Evolutionary conservation across 37 sponge, comb jelly and placozoan species (phyloP), one percentile per base, ranked within the genome.

Genomic region (Aphrocallistes beatrix): DNA sequence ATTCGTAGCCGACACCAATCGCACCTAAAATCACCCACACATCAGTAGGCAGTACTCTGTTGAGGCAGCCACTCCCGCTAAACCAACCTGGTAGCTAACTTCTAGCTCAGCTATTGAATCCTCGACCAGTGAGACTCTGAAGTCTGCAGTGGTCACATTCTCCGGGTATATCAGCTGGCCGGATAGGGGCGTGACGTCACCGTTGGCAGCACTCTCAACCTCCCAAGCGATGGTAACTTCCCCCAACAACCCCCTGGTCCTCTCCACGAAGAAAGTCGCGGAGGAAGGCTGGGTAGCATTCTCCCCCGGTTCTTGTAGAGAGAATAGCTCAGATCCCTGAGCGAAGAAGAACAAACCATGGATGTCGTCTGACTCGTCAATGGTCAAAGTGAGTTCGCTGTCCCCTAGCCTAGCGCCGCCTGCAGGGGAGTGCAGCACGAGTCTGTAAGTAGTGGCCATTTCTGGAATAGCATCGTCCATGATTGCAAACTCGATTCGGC

Each of bases 321-420:
- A 38, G 3, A 38, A 37, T 0, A 0, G 0, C 28, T 17, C 40
- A 37, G 83, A 37, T 17, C 39, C 88, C 36, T 51, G 21, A 3
- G 75, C 75, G 34, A 60, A 60, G 75, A 25, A 60, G 75, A 60
- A 60, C 21, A 60, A 30, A 60, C 75, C 75, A 28, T 60, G 75
- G 6, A 60, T 82, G 36, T 81, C 81, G 30, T 86, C 86, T 1
- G 51, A 81, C 25, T 86, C 37, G 1, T 75, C 81, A 34, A 86
- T 86, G 13, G 86, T 82, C 23, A 95, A 91, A 30, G 75, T 83
- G 23, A 86, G 49, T 0, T 83, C 39, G 37, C 23, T 23, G 23
- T 84, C 83, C 1, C 96, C 93, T 17, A 95, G 69, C 37, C 50
- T 37, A 40, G 88, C 93, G 28, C 96, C 96, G 1, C 91, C 96